Conservation (phyloP, 2,113 vertebrate genomes). For the Pelecanus crispus region DNA sequence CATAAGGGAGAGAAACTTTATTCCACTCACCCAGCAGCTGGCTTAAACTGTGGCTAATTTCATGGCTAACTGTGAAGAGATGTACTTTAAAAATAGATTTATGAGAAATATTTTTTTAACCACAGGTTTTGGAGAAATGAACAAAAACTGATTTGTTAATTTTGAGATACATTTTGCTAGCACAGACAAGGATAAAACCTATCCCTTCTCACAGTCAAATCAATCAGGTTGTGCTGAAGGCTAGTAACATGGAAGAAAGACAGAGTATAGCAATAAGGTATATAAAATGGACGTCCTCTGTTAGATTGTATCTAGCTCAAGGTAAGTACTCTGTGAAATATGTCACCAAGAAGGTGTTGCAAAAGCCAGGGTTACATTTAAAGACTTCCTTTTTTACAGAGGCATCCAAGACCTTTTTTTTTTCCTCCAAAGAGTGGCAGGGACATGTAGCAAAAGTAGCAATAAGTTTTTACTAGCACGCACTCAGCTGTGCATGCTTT, state of each 20-base stretch:
- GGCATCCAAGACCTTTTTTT: background rate
- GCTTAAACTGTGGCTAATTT: background rate
- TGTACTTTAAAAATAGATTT: background rate
- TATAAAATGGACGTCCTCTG: background rate
- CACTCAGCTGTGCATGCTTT: background rate
- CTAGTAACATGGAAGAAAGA: background rate
- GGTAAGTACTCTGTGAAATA: background rate
- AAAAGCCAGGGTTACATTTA: background rate
- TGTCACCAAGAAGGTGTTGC: background rate
- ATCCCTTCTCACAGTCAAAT: background rate
- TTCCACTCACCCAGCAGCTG: background rate
- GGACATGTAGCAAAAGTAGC: background rate
- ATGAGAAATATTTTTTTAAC: background rate
- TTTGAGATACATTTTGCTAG: background rate
- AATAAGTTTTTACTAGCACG: background rate
- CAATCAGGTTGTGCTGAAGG: background rate
- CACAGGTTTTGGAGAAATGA: background rate
- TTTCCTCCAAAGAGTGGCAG: background rate
- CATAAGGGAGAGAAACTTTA: background rate
- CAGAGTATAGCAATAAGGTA: background rate
- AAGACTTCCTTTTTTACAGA: background rate
- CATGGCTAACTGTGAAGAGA: background rate
- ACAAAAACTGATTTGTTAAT: background rate
- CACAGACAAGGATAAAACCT: background rate
- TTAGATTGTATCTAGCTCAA: background rate